Base-by-base conservation (phyloP, 92 coral and sea anemone species). In the Blastomussa wellsi region DNA sequence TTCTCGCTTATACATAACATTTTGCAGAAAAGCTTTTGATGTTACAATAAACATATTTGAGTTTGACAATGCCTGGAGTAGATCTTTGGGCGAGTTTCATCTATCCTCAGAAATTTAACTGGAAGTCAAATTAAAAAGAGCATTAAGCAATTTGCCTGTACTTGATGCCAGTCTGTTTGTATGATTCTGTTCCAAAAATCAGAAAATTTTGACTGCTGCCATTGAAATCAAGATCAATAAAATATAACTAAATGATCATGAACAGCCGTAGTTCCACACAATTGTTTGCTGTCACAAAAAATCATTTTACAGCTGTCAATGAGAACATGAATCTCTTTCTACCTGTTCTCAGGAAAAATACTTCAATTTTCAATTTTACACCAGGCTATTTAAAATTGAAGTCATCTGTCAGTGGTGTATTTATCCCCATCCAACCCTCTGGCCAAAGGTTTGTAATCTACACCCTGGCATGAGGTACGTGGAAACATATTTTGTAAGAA, bases 401-500 rank as follows among this genome's bases (percentile, higher is more conserved):
- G 4, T 14, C 10, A 1, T 4, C 28, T 57, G 29, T 57, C 65
- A 57, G 65, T 26, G 26, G 13, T 57, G 29, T 57, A 57, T 57
- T 26, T 57, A 57, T 26, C 29, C 65, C 7, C 65, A 57, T 57
- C 65, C 65, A 57, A 57, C 65, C 65, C 65, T 3, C 24, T 57
- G 29, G 65, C 29, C 29, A 57, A 57, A 57, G 65, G 65, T 57
- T 22, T 28, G 74, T 15, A 42, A 68, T 19, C 38, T 68, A 68
- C 39, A 68, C 26, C 33, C 68, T 68, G 74, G 42, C 74, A 68
- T 26, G 39, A 68, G 74, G 74, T 31, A 68, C 15, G 74, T 68
- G 74, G 42, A 16, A 4, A 62, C 9, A 26, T 6, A 44, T 8
- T 44, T 6, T 6, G 57, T 28, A 26, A 60, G 32, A 60, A 41